These are phyloP conservation scores for Clunio marinus DNA, from an alignment of 2,888 invertebrate species.

Conservation along the genomic window DNA sequence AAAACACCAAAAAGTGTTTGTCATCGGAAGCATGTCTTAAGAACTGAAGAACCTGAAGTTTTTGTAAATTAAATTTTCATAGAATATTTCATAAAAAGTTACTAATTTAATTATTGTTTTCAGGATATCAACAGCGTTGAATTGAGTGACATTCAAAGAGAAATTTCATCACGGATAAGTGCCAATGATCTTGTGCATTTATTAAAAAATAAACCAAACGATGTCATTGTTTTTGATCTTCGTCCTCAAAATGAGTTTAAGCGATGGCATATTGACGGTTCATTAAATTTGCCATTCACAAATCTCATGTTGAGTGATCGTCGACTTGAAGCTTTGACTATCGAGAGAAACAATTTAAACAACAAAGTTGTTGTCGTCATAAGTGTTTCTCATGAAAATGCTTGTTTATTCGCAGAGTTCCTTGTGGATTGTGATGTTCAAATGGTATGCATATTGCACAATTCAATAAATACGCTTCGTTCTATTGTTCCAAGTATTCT, in stretches of 20 bases:
- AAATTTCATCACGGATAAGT: slow-evolving; percentile 79
- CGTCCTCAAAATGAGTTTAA: slow-evolving; percentile 66
- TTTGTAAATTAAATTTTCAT: slow-evolving; percentile 45
- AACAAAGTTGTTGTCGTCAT: slow-evolving; percentile 64
- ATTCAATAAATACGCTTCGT: slow-evolving; percentile 76
- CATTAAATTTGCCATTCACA: slow-evolving; percentile 85
- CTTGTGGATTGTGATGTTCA: slow-evolving; percentile 72
- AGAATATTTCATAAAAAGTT: slow-evolving; percentile 14
- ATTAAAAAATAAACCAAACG: slow-evolving; percentile 57
- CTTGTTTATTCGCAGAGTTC: slow-evolving; percentile 79
- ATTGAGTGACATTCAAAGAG: slow-evolving; percentile 64
- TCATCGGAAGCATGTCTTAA: slow-evolving; percentile 71
- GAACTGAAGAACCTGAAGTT: slow-evolving; percentile 46
- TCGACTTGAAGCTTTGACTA: slow-evolving; percentile 66
- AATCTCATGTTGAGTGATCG: slow-evolving; percentile 67
- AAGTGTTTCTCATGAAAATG: slow-evolving; percentile 72
- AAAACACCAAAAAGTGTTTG: slow-evolving; percentile 85
- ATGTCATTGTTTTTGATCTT: slow-evolving; percentile 65
- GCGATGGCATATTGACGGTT: slow-evolving; percentile 72
- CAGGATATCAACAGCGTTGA: slow-evolving; percentile 68
- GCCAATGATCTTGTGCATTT: slow-evolving; percentile 76
- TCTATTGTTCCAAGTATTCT: slow-evolving; percentile 61
- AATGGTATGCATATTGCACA: slow-evolving; percentile 80
- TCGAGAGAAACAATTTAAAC: slow-evolving; percentile 54
- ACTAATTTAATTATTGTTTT: slow-evolving; percentile 42